Conservation (phyloP, 2,113 vertebrate species). For the Egretta garzetta region DNA sequence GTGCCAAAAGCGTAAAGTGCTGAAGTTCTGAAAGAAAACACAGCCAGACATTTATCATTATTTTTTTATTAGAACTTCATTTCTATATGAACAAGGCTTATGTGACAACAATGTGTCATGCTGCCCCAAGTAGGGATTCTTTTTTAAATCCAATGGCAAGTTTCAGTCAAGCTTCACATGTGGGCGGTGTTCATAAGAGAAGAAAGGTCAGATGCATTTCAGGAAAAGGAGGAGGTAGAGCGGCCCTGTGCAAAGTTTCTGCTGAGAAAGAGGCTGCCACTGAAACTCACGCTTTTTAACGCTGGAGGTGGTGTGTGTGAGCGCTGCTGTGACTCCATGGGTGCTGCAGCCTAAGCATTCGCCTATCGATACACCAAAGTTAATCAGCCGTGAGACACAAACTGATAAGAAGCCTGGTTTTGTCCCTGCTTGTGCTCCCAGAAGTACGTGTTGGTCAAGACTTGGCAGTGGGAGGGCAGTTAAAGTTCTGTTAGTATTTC, state of each 20-base stretch:
- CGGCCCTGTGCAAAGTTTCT: neutral
- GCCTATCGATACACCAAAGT: neutral
- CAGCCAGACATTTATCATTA: neutral
- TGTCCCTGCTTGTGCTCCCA: neutral
- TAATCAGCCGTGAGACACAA: neutral
- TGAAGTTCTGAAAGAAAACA: neutral
- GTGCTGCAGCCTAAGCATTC: neutral
- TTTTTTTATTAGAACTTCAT: neutral
- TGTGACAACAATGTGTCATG: neutral
- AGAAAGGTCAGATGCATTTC: neutral
- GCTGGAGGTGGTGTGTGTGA: rapidly evolving
- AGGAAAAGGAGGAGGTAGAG: neutral
- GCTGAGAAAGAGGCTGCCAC: neutral
- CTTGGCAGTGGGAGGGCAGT: neutral
- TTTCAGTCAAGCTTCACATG: neutral
- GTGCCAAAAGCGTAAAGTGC: neutral
- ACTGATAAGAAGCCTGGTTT: neutral
- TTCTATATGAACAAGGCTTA: neutral
- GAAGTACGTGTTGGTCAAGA: neutral
- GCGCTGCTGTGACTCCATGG: neutral
- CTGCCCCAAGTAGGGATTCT: neutral
- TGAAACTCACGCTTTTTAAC: neutral
- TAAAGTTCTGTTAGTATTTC: neutral
- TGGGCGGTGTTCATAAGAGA: neutral
- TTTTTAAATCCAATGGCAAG: neutral